Evolutionary conservation across 2,888 invertebrate species (phyloP).

Genomic region (Imbricaverruca yamaguchii): DNA sequence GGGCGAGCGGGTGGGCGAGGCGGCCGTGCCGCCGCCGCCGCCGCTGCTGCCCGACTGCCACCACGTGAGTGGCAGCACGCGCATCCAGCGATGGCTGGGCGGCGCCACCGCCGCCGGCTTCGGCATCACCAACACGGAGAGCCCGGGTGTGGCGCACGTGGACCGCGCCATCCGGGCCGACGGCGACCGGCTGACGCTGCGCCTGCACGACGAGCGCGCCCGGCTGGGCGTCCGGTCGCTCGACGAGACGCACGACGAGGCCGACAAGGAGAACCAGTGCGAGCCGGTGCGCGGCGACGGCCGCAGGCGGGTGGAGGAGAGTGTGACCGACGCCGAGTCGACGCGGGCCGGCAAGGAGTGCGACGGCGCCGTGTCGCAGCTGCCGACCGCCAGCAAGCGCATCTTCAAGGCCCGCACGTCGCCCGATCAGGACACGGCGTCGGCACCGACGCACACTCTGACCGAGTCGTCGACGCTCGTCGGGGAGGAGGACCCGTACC

Average conservation of each 20-base stretch:
- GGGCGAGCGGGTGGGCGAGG: constrained; percentile 17
- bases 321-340: neutral
- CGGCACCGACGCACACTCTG: neutral
- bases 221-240: neutral
- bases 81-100: neutral
- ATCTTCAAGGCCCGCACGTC: neutral
- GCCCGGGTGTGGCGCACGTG: neutral
- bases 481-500: neutral
- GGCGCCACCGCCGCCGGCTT: neutral
- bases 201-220: neutral
- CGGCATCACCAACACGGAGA: neutral
- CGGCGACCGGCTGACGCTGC: neutral
- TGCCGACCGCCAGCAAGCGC: neutral
- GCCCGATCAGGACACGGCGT: neutral
- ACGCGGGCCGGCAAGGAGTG: neutral
- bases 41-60: neutral
- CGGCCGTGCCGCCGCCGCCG: constrained; percentile 1
- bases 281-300: neutral
- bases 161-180: neutral
- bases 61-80: neutral
- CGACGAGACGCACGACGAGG: neutral
- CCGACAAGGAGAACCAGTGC: neutral
- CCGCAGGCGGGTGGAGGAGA: neutral
- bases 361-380: neutral
- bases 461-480: neutral